A percentile compares a stretch with the other conserved stretches of the same genome.
Evolutionary conservation across 1,140 invertebrate species (phyloP).

Genomic region (Orchestia grillus): DNA sequence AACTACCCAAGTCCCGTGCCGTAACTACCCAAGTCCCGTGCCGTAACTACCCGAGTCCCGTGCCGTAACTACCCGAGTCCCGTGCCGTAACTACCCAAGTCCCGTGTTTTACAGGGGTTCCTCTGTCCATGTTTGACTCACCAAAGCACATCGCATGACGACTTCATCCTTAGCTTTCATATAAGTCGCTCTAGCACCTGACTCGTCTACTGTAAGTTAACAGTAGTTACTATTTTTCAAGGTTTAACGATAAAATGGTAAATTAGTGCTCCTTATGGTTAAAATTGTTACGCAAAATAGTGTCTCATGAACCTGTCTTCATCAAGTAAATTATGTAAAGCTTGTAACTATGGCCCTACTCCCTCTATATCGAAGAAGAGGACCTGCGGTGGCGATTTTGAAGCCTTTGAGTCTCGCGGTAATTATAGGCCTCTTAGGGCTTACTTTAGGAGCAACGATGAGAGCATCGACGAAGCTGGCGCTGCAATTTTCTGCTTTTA

Average conservation of each 20-base stretch:
- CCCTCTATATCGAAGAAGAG: background rate
- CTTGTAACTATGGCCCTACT: background rate
- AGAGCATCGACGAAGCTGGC: background rate
- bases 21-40: too few species aligned
- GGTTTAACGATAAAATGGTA: background rate
- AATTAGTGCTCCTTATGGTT: background rate
- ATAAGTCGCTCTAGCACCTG: too few species aligned
- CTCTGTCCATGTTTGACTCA: too few species aligned
- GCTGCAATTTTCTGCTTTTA: background rate
- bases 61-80: too few species aligned
- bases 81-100: too few species aligned
- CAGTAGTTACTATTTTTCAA: background rate
- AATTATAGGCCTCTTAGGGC: background rate
- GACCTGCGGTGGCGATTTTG: background rate
- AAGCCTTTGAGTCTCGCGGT: background rate
- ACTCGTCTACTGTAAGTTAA: background rate
- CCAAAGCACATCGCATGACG: too few species aligned
- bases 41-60: too few species aligned
- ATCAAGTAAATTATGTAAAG: background rate
- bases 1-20: too few species aligned
- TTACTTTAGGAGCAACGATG: background rate
- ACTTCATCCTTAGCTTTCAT: too few species aligned
- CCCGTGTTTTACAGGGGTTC: too few species aligned
- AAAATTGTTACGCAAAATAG: background rate
- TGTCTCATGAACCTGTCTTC: background rate